Conservation (phyloP, 1,140 invertebrate genomes). For the Drosophila mojavensis region DNA sequence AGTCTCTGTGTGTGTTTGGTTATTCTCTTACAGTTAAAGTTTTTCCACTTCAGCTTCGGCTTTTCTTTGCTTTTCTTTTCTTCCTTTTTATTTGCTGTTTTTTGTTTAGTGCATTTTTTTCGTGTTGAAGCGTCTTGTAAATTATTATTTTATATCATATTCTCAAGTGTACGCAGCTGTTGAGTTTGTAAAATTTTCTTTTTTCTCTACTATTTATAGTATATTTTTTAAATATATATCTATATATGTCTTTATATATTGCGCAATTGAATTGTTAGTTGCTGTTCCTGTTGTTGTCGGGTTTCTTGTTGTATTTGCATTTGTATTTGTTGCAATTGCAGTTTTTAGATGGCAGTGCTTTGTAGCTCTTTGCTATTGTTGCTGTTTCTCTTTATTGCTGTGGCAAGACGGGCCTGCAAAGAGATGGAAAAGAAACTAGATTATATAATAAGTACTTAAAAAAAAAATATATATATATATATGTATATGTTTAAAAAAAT, state of each 20-base stretch:
- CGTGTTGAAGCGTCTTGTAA: conserved; percentile 31
- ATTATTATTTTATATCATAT: conserved; percentile 50
- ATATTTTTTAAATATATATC: conserved; percentile 36
- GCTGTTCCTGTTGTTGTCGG: conserved; percentile 43
- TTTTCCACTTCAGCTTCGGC: conserved; percentile 35
- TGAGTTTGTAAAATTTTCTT: conserved; percentile 57
- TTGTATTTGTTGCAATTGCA: conserved; percentile 23
- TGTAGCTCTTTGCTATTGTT: conserved; percentile 70
- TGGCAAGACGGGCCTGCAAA: conserved; percentile 47
- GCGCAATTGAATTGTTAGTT: conserved; percentile 52
- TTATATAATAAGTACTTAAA: not conserved
- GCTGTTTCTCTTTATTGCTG: conserved; percentile 46
- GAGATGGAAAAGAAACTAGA: not conserved
- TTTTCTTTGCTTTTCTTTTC: not conserved
- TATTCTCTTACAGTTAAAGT: conserved; percentile 50
- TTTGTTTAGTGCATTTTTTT: conserved; percentile 18
- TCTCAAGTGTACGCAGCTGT: conserved; percentile 27
- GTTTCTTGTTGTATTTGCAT: not conserved
- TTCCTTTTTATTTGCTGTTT: no score
- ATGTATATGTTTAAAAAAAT: no score
- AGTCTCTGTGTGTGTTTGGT: conserved; percentile 53
- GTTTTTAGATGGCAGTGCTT: conserved; percentile 64
- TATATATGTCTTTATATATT: conserved; percentile 33
- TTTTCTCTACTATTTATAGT: conserved; percentile 20
- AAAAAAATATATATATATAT: not conserved